Evolutionary conservation across 2,113 vertebrate genomes (phyloP).

Genomic region (Electrona antarctica): DNA sequence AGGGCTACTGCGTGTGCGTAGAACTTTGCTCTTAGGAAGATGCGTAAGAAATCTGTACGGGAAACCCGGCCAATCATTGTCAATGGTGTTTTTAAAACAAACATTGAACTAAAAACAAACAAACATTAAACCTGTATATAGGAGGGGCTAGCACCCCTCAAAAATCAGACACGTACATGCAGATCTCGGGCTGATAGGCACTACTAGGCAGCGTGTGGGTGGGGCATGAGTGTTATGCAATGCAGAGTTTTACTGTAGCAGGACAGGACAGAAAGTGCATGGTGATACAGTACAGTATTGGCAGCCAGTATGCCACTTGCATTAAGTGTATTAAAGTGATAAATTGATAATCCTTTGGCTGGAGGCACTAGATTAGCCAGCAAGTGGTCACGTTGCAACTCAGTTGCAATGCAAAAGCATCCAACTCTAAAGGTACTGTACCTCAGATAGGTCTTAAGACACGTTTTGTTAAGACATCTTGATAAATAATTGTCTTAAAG

Average conservation of each 20-base stretch:
- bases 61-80: too few relatives aligned
- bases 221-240: constrained; percentile 13
- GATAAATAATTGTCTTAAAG: too few relatives aligned
- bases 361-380: constrained; percentile 43
- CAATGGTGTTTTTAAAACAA: too few relatives aligned
- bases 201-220: constrained; percentile 5
- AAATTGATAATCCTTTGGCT: constrained; percentile 57
- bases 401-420: not conserved
- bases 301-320: constrained; percentile 36
- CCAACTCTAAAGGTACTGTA: not conserved
- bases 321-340: constrained; percentile 62
- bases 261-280: not conserved
- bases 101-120: too few relatives aligned
- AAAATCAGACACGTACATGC: constrained; percentile 5
- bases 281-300: constrained; percentile 2
- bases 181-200: too few relatives aligned
- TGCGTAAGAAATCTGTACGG: too few relatives aligned
- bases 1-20: too few relatives aligned
- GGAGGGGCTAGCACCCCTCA: too few relatives aligned
- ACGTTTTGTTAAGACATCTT: too few relatives aligned
- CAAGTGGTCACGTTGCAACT: not conserved
- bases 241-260: constrained; percentile 18
- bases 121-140: too few relatives aligned
- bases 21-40: too few relatives aligned
- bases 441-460: too few relatives aligned